A percentile compares a stretch with the other conserved stretches of the same genome.
These are phyloP conservation scores for Aplysia californica DNA, from an alignment of 1,140 invertebrate genomes.

Conservation along the genomic window DNA sequence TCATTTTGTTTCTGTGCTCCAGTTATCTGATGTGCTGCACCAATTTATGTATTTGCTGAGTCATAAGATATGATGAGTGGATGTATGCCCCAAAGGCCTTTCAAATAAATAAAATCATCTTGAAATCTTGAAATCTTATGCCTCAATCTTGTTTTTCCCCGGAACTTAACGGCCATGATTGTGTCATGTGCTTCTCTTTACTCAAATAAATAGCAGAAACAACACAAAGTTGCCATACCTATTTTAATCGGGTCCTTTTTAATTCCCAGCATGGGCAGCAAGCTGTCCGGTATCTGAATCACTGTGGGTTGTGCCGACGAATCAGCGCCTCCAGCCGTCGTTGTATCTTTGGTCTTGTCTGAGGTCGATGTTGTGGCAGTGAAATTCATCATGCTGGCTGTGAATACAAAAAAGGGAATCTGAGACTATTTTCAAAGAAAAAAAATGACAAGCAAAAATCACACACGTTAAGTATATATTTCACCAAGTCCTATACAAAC, in stretches of 20 bases:
- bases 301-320: conserved; percentile 45
- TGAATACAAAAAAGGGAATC: neutral
- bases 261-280: conserved; percentile 51
- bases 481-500: no score
- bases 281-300: conserved; percentile 60
- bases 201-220: neutral
- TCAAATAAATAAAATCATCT: no score
- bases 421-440: no score
- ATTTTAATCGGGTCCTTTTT: conserved; percentile 62
- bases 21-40: no score
- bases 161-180: neutral
- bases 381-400: conserved; percentile 6
- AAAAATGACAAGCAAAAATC: no score
- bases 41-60: no score
- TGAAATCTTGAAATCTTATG: no score
- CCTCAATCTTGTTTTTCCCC: neutral
- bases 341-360: neutral
- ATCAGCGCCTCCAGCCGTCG: conserved; percentile 10
- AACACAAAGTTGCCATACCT: conserved; percentile 41
- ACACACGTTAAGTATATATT: no score
- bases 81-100: no score
- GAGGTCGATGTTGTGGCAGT: neutral
- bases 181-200: no score
- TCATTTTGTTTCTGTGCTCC: no score
- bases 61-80: no score